Conservation (phyloP, 2,113 vertebrate species). For the Rhinoderma darwinii region DNA sequence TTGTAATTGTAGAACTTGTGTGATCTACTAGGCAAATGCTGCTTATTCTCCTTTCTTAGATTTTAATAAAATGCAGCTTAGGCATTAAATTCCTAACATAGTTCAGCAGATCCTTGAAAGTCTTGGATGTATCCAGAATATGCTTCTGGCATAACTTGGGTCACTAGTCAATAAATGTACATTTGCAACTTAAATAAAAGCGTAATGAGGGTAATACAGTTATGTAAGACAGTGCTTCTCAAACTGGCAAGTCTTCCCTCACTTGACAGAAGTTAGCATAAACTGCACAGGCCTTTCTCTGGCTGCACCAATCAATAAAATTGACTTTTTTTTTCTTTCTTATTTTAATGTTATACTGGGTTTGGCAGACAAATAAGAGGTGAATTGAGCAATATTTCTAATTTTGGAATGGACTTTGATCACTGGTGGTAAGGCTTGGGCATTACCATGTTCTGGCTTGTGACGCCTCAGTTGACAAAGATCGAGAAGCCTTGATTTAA, state of each 20-base stretch:
- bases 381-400: too few species aligned
- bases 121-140: not conserved
- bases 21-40: not conserved
- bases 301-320: too few species aligned
- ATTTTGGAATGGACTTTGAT: too few species aligned
- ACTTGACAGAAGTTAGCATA: not conserved
- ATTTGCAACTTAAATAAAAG: not conserved
- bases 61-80: slow-evolving; percentile 32
- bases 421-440: too few species aligned
- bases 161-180: not conserved
- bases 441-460: too few species aligned
- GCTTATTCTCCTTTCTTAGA: not conserved
- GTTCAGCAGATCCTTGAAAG: slow-evolving; percentile 7
- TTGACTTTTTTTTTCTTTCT: too few species aligned
- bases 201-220: not conserved
- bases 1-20: not conserved
- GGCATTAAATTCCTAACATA: slow-evolving; percentile 25
- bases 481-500: too few species aligned
- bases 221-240: not conserved
- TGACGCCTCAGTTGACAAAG: too few species aligned
- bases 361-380: too few species aligned
- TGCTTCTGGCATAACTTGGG: not conserved
- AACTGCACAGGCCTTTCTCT: too few species aligned
- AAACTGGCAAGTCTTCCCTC: not conserved
- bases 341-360: too few species aligned